Conservation (phyloP, 2,113 vertebrate species). For the Mobula birostris region DNA sequence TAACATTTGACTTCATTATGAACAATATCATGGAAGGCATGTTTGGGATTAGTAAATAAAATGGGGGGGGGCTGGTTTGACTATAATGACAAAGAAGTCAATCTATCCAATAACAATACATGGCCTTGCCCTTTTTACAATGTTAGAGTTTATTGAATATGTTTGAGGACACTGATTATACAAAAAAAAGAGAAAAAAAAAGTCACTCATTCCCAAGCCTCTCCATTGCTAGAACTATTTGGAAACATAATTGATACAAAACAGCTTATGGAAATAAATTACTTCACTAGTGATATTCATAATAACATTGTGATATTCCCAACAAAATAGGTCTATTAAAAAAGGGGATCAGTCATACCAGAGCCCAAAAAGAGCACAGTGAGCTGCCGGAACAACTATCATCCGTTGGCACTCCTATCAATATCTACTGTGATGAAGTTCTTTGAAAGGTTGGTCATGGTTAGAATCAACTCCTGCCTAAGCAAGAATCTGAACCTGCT, state of each 20-base stretch:
- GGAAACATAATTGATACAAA: neutral
- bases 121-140: too few species aligned
- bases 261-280: neutral
- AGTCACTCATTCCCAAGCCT: neutral
- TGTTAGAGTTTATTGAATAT: too few species aligned
- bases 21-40: neutral
- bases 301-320: neutral
- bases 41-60: neutral
- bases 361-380: too few species aligned
- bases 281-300: neutral
- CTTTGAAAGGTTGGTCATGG: too few species aligned
- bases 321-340: neutral
- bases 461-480: too few species aligned
- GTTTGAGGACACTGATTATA: neutral
- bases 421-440: too few species aligned
- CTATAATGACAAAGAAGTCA: neutral
- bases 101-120: neutral
- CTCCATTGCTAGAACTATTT: too few species aligned
- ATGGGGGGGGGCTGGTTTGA: neutral
- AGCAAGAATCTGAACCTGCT: too few species aligned
- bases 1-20: neutral
- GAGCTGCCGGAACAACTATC: too few species aligned
- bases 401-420: too few species aligned
- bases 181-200: neutral
- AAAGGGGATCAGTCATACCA: too few species aligned